phyloP scores from a whole-genome alignment of 1,140 invertebrate species.

The Eupeodes corollae region DNA sequence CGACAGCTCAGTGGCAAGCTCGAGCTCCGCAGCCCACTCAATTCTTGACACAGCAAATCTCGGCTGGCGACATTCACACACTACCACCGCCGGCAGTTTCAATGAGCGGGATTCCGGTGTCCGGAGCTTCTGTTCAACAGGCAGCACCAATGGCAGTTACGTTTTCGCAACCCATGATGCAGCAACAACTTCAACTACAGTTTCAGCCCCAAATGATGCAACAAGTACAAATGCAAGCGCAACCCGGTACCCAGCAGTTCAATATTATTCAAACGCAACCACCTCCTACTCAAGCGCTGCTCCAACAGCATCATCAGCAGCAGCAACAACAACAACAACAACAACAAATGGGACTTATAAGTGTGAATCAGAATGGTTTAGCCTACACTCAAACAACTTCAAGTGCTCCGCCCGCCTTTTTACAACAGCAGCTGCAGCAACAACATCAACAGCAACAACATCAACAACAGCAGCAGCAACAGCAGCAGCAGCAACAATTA shows the following conservation, averaged over 20 bases:
- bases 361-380: too few relatives aligned
- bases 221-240: not conserved
- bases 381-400: too few relatives aligned
- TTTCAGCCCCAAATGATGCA: not conserved
- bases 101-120: not conserved
- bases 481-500: too few relatives aligned
- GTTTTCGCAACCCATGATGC: too few relatives aligned
- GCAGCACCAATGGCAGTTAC: not conserved
- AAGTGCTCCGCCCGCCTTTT: too few relatives aligned
- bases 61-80: not conserved
- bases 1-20: not conserved
- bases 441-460: too few relatives aligned
- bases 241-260: not conserved
- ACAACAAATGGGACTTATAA: not conserved
- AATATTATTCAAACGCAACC: not conserved
- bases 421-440: too few relatives aligned
- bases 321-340: not conserved
- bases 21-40: not conserved
- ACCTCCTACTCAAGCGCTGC: not conserved
- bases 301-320: not conserved
- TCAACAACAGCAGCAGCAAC: too few relatives aligned
- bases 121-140: not conserved
- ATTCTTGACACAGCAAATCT: not conserved
- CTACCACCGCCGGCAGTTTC: not conserved
- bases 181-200: not conserved